Conservation (phyloP, 1,140 invertebrate species). For the Drosophila yakuba region DNA sequence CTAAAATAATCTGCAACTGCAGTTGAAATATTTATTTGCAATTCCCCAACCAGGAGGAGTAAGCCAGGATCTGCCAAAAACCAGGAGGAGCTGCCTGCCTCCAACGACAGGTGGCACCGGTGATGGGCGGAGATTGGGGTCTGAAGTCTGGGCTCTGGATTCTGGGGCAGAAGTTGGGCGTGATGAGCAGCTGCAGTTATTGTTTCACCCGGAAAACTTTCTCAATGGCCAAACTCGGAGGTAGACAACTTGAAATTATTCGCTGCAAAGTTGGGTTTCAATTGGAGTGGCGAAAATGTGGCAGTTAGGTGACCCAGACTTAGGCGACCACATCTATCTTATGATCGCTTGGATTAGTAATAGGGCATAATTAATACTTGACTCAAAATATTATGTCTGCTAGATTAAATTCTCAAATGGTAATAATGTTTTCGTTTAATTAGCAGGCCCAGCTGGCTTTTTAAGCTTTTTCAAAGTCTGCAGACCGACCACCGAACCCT, state of each 20-base stretch:
- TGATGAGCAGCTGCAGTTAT: conserved; percentile 58
- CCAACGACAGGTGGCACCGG: conserved; percentile 21
- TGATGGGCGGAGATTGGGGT: conserved; percentile 11
- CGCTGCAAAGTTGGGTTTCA: not conserved
- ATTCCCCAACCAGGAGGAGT: conserved; percentile 79
- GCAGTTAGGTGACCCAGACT: not conserved
- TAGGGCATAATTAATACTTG: not conserved
- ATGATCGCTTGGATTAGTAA: not conserved
- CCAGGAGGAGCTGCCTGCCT: not conserved
- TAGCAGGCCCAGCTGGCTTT: not conserved
- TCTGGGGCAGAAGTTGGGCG: conserved; percentile 40
- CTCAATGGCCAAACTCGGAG: conserved; percentile 6
- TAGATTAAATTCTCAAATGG: not conserved
- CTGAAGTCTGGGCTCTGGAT: not conserved
- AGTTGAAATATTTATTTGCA: conserved; percentile 84
- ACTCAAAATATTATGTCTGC: not conserved
- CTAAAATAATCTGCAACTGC: conserved; percentile 82
- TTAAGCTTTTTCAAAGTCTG: conserved; percentile 3
- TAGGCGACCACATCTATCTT: not conserved
- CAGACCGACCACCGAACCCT: not conserved
- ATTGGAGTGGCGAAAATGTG: not conserved
- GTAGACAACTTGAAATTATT: conserved; percentile 16
- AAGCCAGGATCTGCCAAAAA: conserved; percentile 24
- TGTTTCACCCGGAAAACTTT: conserved; percentile 50
- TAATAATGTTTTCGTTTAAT: conserved; percentile 16